A percentile compares a stretch with the other conserved stretches of the same genome.
Conservation (phyloP, 1,140 invertebrate species). For the Brachionus manjavacas region DNA sequence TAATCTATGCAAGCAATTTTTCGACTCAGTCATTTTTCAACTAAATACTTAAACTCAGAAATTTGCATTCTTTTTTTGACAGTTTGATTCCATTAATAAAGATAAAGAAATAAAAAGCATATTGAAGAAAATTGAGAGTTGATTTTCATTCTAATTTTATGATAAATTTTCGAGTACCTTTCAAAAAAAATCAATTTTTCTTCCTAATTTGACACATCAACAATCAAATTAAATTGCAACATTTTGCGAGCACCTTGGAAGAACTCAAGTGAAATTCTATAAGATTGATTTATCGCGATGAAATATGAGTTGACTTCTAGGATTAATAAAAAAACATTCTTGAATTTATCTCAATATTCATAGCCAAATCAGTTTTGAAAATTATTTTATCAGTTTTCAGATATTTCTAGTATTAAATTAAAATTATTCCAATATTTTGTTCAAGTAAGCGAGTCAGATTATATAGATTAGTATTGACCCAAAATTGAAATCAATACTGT, state of each 20-base stretch:
- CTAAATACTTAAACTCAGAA: background rate
- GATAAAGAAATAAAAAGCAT: background rate
- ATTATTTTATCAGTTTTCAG: constrained; percentile 23
- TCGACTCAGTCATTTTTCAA: background rate
- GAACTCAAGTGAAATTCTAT: background rate
- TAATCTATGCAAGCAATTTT: background rate
- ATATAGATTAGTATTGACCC: background rate
- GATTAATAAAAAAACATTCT: background rate
- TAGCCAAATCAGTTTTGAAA: background rate
- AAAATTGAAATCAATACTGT: background rate
- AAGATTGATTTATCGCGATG: background rate
- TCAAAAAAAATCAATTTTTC: constrained; percentile 13
- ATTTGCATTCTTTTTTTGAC: constrained; percentile 4
- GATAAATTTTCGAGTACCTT: constrained; percentile 16
- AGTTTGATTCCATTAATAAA: background rate
- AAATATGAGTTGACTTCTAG: background rate
- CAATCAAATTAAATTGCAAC: background rate
- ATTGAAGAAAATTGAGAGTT: background rate
- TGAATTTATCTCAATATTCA: background rate
- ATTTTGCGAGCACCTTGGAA: constrained; percentile 1
- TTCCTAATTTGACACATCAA: background rate
- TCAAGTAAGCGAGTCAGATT: constrained; percentile 31
- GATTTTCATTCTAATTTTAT: background rate
- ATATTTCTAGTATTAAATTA: constrained; percentile 17
- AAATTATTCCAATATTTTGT: constrained; percentile 12